Evolutionary conservation across 2,797 vertebrate genomes (phyloP).

Genomic region (Phaenicophaeus curvirostris): DNA sequence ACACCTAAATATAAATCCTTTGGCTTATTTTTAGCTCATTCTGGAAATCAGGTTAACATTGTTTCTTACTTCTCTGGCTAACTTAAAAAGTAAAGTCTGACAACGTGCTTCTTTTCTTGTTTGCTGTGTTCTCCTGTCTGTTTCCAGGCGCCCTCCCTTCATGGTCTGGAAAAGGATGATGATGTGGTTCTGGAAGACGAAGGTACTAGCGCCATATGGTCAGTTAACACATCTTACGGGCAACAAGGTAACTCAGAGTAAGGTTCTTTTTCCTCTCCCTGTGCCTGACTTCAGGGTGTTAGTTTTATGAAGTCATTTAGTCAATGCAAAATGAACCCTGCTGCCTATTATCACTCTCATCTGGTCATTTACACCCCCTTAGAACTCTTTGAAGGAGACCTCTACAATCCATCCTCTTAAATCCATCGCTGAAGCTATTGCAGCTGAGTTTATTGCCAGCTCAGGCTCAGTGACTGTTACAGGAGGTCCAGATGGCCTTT

Average conservation of each 20-base stretch:
- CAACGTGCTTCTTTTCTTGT: background rate
- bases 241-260: background rate
- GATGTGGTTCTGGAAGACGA: background rate
- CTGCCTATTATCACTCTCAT: background rate
- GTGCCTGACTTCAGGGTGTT: background rate
- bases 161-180: background rate
- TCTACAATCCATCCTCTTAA: background rate
- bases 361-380: background rate
- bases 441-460: background rate
- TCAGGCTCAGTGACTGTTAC: background rate
- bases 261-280: background rate
- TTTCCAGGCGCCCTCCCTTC: background rate
- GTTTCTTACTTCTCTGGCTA: slow-evolving; percentile 17
- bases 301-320: background rate
- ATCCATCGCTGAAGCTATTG: background rate
- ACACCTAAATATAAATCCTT: background rate
- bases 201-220: background rate
- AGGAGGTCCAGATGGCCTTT: slow-evolving; percentile 24
- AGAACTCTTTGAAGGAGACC: background rate
- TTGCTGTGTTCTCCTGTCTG: background rate
- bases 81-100: background rate
- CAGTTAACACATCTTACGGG: background rate
- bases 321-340: background rate
- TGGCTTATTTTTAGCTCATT: slow-evolving; percentile 46
- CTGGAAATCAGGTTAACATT: background rate